Conservation (phyloP, 92 coral and sea anemone species). For the Virgularia gustaviana region DNA sequence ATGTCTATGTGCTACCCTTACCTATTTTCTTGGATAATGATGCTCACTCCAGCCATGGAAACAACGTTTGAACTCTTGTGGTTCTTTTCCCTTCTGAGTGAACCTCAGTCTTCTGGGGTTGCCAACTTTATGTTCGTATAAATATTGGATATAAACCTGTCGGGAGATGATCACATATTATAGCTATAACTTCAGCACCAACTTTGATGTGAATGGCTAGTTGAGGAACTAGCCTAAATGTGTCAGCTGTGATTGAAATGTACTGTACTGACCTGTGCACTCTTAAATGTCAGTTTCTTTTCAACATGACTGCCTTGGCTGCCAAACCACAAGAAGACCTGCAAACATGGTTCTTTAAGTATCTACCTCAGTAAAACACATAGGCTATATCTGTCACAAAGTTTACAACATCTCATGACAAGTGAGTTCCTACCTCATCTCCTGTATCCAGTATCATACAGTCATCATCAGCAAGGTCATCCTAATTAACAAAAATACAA, state of each 20-base stretch:
- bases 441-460: conserved; percentile 96
- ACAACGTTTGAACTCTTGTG: conserved; percentile 73
- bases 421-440: conserved; percentile 60
- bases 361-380: background rate
- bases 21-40: conserved; percentile 53
- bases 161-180: conserved; percentile 2
- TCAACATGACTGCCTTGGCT: conserved; percentile 88
- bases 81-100: conserved; percentile 78
- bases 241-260: too few relatives aligned
- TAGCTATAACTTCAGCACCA: too few relatives aligned
- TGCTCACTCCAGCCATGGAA: conserved; percentile 98
- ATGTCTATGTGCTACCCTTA: too few relatives aligned
- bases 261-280: conserved; percentile 84
- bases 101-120: conserved; percentile 84
- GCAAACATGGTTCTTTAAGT: background rate
- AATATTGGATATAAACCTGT: conserved; percentile 89
- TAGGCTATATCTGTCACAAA: background rate
- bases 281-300: conserved; percentile 83
- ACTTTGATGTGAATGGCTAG: too few relatives aligned
- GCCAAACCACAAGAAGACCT: conserved; percentile 96
- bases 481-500: conserved; percentile 43
- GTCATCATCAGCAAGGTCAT: conserved; percentile 90
- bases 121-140: conserved; percentile 80
- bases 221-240: too few relatives aligned
- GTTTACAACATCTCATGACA: background rate